These are phyloP conservation scores for Euspilapteryx auroguttella DNA, from an alignment of 2,888 invertebrate genomes.

Conservation along the genomic window DNA sequence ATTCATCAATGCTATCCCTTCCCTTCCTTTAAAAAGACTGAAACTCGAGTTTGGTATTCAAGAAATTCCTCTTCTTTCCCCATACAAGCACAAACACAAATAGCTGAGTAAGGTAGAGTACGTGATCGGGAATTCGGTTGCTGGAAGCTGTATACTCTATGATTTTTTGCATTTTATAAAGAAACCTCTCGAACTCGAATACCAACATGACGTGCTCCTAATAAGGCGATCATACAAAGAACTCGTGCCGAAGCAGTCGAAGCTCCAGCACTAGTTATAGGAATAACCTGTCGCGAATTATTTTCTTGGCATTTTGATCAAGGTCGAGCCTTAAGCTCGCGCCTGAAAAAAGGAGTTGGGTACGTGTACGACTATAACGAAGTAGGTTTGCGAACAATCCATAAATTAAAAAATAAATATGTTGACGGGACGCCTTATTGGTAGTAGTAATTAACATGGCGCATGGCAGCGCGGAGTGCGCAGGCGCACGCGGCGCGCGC, in stretches of 20 bases:
- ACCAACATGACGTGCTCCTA: conserved; percentile 32
- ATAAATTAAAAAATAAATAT: conserved; percentile 38
- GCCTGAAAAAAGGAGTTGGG: conserved; percentile 20
- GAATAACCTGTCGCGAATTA: conserved; percentile 32
- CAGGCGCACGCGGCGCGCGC: conserved; percentile 14
- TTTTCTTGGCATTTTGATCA: conserved; percentile 37
- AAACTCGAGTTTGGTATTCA: no score
- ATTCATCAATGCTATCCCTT: no score
- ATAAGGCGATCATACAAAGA: conserved; percentile 35
- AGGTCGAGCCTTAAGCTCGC: conserved; percentile 18
- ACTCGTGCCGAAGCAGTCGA: conserved; percentile 25
- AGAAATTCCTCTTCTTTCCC: no score
- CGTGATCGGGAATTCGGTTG: conserved; percentile 37
- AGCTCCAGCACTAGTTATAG: no score
- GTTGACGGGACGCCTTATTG: conserved; percentile 47
- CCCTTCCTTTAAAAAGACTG: no score
- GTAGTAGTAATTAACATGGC: conserved; percentile 49
- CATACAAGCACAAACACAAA: no score
- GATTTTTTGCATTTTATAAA: conserved; percentile 42
- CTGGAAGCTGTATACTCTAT: conserved; percentile 17
- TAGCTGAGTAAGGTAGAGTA: no score
- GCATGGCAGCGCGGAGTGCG: conserved; percentile 22
- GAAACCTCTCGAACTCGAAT: conserved; percentile 26
- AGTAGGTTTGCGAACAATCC: conserved; percentile 29
- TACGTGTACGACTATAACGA: conserved; percentile 29